A percentile compares a stretch with the other conserved stretches of the same genome.
These are phyloP conservation scores for Stenodema calcarata DNA, from an alignment of 2,888 invertebrate genomes.

Conservation along the genomic window DNA sequence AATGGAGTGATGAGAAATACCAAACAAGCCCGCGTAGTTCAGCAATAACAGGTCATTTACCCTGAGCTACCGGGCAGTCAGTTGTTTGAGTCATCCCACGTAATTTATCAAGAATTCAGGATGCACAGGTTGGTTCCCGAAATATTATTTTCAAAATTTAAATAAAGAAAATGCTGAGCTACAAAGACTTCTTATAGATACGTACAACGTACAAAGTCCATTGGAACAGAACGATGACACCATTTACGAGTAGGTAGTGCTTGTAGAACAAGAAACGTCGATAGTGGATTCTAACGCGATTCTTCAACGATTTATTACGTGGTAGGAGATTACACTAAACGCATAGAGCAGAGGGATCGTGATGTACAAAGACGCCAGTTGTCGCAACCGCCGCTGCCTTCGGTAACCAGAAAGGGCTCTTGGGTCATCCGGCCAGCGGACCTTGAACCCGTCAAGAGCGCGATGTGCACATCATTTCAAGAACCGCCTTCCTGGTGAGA, in stretches of 20 bases:
- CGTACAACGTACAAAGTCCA: too few relatives aligned
- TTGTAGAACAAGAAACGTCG: too few relatives aligned
- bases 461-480: slow-evolving; percentile 26
- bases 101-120: not conserved
- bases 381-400: not conserved
- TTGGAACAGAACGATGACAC: too few relatives aligned
- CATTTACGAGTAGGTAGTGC: too few relatives aligned
- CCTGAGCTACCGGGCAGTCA: not conserved
- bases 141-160: too few relatives aligned
- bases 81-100: not conserved
- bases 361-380: not conserved
- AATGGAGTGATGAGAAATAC: not conserved
- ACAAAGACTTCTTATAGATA: too few relatives aligned
- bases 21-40: not conserved
- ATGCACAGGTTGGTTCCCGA: not conserved
- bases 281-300: too few relatives aligned
- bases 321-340: too few relatives aligned
- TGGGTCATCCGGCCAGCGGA: slow-evolving; percentile 3
- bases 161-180: too few relatives aligned
- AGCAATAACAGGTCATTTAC: not conserved
- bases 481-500: slow-evolving; percentile 3
- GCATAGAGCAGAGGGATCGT: not conserved
- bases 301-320: too few relatives aligned
- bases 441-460: slow-evolving; percentile 29
- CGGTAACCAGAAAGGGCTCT: slow-evolving; percentile 14